phyloP scores from a whole-genome alignment of 2,888 invertebrate species.

The Drosophila suboccidentalis region DNA sequence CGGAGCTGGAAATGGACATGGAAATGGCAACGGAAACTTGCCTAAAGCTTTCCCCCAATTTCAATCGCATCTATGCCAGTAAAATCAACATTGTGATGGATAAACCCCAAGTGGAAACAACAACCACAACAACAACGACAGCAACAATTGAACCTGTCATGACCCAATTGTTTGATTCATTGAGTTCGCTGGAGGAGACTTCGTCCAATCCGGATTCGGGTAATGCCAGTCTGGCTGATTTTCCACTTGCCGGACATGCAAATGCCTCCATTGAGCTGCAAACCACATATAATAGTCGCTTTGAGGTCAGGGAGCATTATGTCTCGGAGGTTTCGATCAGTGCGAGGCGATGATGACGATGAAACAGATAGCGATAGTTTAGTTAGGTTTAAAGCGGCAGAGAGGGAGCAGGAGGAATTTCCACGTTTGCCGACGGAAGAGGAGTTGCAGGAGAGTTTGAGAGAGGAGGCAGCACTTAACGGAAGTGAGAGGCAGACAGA shows the following conservation, averaged over 20 bases:
- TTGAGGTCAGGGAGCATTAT: constrained; percentile 80
- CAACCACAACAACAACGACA: constrained; percentile 8
- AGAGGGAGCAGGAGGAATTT: constrained; percentile 55
- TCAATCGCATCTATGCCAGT: constrained; percentile 82
- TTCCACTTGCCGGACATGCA: constrained; percentile 69
- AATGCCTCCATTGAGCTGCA: constrained; percentile 82
- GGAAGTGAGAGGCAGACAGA: background rate
- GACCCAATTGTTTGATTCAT: constrained; percentile 76
- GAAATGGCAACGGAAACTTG: constrained; percentile 32
- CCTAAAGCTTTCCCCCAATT: constrained; percentile 76
- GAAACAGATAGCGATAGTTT: constrained; percentile 32
- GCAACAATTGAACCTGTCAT: constrained; percentile 21
- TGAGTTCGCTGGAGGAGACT: constrained; percentile 81
- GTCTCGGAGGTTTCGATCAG: constrained; percentile 76
- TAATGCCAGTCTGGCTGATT: constrained; percentile 84
- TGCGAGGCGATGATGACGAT: constrained; percentile 21
- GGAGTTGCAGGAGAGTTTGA: constrained; percentile 75
- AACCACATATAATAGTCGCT: constrained; percentile 80
- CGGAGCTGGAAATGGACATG: constrained; percentile 41
- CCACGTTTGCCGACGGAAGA: constrained; percentile 78
- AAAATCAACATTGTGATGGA: constrained; percentile 81
- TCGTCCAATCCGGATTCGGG: constrained; percentile 85
- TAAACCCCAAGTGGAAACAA: constrained; percentile 17
- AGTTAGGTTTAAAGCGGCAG: background rate
- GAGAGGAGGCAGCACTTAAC: constrained; percentile 42